Percentiles rank a stretch among this genome's conserved stretches.
These are phyloP conservation scores for Erinaceus europaeus DNA, from an alignment of 2,113 vertebrate genomes.

Conservation along the genomic window DNA sequence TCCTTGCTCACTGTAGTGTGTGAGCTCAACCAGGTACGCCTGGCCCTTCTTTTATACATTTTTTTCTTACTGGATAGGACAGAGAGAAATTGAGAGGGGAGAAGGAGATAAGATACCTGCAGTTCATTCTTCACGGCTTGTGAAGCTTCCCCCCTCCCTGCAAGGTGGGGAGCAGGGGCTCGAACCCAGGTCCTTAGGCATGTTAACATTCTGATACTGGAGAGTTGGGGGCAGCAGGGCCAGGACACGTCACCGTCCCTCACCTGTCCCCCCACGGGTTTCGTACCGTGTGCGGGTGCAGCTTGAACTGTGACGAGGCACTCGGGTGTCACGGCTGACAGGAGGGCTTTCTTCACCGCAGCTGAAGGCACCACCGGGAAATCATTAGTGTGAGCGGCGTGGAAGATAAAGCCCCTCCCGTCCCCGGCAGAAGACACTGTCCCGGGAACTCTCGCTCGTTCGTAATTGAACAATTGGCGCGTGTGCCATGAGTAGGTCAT, in stretches of 20 bases:
- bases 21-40: too few species aligned
- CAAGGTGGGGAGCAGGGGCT: too few species aligned
- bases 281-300: neutral
- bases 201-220: too few species aligned
- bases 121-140: too few species aligned
- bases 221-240: neutral
- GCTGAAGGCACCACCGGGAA: conserved; percentile 60
- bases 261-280: neutral
- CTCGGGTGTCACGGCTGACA: conserved; percentile 57
- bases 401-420: conserved; percentile 64
- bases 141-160: too few species aligned
- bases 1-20: too few species aligned
- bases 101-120: too few species aligned
- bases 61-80: too few species aligned
- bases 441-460: conserved; percentile 11
- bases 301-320: conserved; percentile 50
- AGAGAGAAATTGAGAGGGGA: too few species aligned
- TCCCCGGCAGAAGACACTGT: conserved; percentile 54
- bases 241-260: neutral
- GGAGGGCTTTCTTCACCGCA: conserved; percentile 14
- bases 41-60: too few species aligned
- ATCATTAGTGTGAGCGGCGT: conserved; percentile 25
- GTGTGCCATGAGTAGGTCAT: conserved; percentile 48
- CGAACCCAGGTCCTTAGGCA: too few species aligned
- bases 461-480: conserved; percentile 69